Percentiles rank a stretch among this genome's conserved stretches.
phyloP scores from a whole-genome alignment of 2,113 vertebrate genomes.

The Engraulis encrasicolus region DNA sequence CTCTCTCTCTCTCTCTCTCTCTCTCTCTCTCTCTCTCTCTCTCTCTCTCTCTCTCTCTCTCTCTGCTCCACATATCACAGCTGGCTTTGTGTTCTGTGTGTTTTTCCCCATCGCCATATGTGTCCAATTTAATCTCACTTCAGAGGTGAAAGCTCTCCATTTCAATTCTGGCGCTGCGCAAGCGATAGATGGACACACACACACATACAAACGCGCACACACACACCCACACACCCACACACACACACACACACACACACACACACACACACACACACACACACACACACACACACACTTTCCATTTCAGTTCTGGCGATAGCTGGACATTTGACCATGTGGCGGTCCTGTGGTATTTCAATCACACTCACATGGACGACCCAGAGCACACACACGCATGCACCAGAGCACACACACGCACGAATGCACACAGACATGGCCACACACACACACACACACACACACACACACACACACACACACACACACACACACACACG shows the following conservation, averaged over 20 bases:
- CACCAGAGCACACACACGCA: neutral
- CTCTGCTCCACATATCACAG: constrained; percentile 21
- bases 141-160: constrained; percentile 1
- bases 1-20: neutral
- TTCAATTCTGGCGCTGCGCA: neutral
- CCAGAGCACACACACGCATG: neutral
- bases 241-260: too few relatives aligned
- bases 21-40: neutral
- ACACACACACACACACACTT: too few relatives aligned
- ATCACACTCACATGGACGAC: neutral
- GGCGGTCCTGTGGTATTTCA: neutral
- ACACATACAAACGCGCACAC: too few relatives aligned
- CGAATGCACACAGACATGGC: neutral
- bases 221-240: too few relatives aligned
- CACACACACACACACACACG: neutral
- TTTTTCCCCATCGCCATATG: neutral
- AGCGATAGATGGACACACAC: neutral
- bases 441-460: neutral
- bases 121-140: constrained; percentile 11
- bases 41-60: neutral
- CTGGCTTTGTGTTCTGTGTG: constrained; percentile 19
- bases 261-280: too few relatives aligned
- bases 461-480: neutral
- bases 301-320: neutral
- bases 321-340: neutral